Evolutionary conservation across 2,797 vertebrate genomes (phyloP).

Genomic region (Fundulus diaphanus): DNA sequence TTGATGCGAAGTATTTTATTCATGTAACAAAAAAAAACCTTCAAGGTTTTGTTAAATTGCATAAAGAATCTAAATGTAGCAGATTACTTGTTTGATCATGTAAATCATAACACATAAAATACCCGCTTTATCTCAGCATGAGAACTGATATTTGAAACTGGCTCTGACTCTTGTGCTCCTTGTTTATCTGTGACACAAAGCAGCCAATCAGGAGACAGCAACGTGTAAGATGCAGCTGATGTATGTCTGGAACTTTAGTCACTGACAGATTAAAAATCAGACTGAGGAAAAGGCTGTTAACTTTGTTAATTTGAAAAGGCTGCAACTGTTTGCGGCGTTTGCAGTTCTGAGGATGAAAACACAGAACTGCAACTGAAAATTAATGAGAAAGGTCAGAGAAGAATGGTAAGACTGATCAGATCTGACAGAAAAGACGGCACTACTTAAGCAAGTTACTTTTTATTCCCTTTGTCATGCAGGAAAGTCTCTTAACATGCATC

Average conservation of each 20-base stretch:
- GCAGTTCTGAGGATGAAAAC: constrained; percentile 4
- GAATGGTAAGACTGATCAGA: constrained; percentile 3
- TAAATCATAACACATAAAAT: neutral
- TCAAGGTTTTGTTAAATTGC: neutral
- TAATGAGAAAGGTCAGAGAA: constrained; percentile 1
- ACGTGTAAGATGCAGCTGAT: neutral
- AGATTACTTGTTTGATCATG: neutral
- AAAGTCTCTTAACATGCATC: constrained; percentile 11
- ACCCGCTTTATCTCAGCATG: neutral
- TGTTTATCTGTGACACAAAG: neutral
- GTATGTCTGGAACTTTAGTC: neutral
- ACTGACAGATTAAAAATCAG: neutral
- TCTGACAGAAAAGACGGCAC: constrained; percentile 16
- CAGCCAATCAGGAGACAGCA: neutral
- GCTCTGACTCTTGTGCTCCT: neutral
- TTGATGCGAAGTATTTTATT: neutral
- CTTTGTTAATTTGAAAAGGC: neutral
- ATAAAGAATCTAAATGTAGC: neutral
- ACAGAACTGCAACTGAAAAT: no score
- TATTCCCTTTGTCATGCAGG: neutral
- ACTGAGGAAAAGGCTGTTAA: neutral
- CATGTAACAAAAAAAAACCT: neutral
- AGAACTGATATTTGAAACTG: neutral
- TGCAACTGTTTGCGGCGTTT: neutral
- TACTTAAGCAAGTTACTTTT: constrained; percentile 2